Base-by-base conservation (phyloP, 1,140 invertebrate genomes). In the Leptopilina boulardi region DNA sequence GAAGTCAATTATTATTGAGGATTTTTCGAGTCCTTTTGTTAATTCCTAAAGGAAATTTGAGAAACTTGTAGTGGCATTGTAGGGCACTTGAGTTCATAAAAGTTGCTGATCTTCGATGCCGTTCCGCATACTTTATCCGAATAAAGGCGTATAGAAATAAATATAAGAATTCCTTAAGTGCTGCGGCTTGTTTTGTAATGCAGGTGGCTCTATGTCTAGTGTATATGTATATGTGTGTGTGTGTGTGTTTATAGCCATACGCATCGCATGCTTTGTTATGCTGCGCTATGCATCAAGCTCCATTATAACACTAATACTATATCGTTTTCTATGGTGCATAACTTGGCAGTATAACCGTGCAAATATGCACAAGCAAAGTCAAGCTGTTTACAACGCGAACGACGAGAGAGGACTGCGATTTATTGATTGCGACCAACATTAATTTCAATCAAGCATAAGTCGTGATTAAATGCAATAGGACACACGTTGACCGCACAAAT, bases 81-180 rank as follows among this genome's bases (percentile, higher is more conserved):
- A 76, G 75, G 74, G 77, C 77, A 72, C 66, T 82, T 73, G 74
- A 42, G 41, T 54, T 73, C 23, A 81, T 34, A 34, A 66, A 34
- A 34, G 13, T 66, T n/a, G n/a, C 23, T n/a, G 15, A 66, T 66
- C 1, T 30, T 66, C 23, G 23, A 66, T 6, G 11, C 30, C 26
- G 59, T 66, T 66, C 59, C 59, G 59, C 59, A 66, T 66, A 66
- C 11, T 66, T 66, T 66, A 15, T n/a, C 11, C 23, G 26, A 66
- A 66, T 66, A 66, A 66, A 66, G 59, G 59, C 59, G 26, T n/a
- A 30, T 26, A 66, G 59, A 66, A 30, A 30, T 38, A 72, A 71
- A 77, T 73, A 79, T 73, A 79, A 81, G 80, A 81, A 81, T 81
- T 79, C 78, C 80, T 77, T 74, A 44, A 76, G 51, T 74, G 74